Evolutionary conservation across 2,797 vertebrate genomes (phyloP).

Genomic region (Tangara arthus): DNA sequence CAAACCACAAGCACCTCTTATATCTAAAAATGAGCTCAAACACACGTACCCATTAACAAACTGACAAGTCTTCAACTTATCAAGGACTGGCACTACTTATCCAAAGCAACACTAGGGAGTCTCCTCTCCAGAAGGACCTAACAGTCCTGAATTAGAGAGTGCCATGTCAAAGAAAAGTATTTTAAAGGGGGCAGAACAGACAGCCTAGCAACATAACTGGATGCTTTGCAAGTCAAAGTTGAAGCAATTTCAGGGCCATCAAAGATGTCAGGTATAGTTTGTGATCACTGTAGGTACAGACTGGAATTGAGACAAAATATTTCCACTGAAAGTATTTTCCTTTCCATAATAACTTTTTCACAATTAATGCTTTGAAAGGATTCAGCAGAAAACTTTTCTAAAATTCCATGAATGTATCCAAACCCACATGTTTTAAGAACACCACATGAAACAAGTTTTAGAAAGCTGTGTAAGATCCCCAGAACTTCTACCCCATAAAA

Average conservation of each 20-base stretch:
- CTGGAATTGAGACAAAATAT: not conserved
- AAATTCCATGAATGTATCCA: not conserved
- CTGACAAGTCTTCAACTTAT: not conserved
- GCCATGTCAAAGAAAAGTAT: not conserved
- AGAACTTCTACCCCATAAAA: not conserved
- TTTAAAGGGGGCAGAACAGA: not conserved
- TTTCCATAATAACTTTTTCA: not conserved
- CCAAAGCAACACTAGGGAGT: not conserved
- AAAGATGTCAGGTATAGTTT: not conserved
- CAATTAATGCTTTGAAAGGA: not conserved
- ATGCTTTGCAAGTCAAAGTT: not conserved
- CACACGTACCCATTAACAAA: not conserved
- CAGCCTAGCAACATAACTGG: not conserved
- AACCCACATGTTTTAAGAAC: not conserved
- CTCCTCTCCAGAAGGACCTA: not conserved
- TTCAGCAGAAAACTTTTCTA: not conserved
- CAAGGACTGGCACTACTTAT: not conserved
- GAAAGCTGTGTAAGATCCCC: not conserved
- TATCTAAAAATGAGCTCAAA: not conserved
- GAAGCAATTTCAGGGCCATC: not conserved
- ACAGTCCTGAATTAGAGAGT: not conserved
- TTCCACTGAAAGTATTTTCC: not conserved
- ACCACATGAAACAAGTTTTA: not conserved
- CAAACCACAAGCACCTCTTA: not conserved
- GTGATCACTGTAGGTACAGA: not conserved